Base-by-base conservation (phyloP, 1,140 invertebrate species). In the Prorops nasuta region DNA sequence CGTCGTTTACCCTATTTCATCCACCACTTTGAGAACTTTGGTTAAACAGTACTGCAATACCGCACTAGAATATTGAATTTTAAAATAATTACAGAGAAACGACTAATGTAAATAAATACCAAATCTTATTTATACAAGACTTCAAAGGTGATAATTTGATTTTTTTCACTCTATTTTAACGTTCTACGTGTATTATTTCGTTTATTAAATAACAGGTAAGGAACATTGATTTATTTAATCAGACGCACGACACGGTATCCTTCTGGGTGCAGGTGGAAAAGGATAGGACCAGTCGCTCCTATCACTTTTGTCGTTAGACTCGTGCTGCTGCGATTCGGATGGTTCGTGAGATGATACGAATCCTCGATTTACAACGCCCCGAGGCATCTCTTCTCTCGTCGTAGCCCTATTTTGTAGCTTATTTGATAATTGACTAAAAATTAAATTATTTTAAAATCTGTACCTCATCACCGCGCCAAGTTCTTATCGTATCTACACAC, bases 1-100 rank as follows among this genome's bases (percentile, higher is more conserved):
- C 83, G 94, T 15, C 90, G 92, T 57, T 78, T 95, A 50, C 94
- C 95, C 14, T 94, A 96, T 77, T 98, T 98, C 71, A 94, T 98
- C 69, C 95, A 98, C 72, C 95, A 98, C 74, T 98, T 93, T 69
- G 96, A 98, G 74, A 98, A 98, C 76, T 98, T 98, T 70, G 92
- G 91, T 60, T 91, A 76, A n/a, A 39, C 24, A 10, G 10, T 4
- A 28, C 10, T 4, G 10, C 24, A 28, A 28, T 10, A 6, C 10
- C 24, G 24, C 10, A 28, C 4, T 28, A 10, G 24, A 4, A 28
- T 28, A 28, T 28, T 28, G 24, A 6, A 28, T 28, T 28, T 6
- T 28, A 10, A 28, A 28, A 28, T 28, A 4, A 6, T 4, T 28
- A 28, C 24, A 28, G n/a, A n/a, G n/a, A n/a, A n/a, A n/a, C n/a